These are phyloP conservation scores for Eupsittula cactorum DNA, from an alignment of 2,113 vertebrate genomes.

Conservation along the genomic window DNA sequence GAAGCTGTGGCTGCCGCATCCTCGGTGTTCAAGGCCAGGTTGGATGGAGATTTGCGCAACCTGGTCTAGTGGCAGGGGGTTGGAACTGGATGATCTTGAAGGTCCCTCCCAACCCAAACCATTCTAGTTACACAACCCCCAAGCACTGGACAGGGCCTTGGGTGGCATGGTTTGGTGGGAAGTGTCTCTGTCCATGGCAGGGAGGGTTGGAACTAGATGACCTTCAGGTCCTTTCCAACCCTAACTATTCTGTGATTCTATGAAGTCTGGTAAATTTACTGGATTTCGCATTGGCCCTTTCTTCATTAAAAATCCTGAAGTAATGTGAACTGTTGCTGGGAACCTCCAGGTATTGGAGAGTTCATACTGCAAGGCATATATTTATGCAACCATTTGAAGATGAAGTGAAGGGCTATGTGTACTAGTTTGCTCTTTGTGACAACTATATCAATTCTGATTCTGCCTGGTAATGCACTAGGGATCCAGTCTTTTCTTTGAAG, in stretches of 20 bases:
- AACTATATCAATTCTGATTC: background rate
- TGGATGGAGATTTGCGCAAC: background rate
- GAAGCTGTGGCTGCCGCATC: background rate
- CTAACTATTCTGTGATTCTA: background rate
- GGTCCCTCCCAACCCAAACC: background rate
- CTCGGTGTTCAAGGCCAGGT: background rate
- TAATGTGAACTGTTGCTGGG: background rate
- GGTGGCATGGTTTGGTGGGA: no score
- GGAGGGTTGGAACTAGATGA: background rate
- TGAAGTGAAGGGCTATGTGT: accelerated
- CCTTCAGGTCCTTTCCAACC: background rate
- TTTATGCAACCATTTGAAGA: background rate
- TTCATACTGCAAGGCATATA: background rate
- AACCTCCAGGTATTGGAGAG: background rate
- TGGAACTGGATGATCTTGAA: background rate
- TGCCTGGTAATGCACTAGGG: no score
- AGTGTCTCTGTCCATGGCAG: no score
- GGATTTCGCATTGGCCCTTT: background rate
- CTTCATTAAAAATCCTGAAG: background rate
- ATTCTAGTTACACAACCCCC: background rate
- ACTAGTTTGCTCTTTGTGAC: background rate
- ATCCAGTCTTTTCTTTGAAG: background rate
- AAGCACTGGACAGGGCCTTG: no score
- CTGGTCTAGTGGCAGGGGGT: background rate
- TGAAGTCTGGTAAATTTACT: accelerated